Evolutionary conservation across 2,797 vertebrate species (phyloP).

Genomic region (Pseudomugil tenellus): DNA sequence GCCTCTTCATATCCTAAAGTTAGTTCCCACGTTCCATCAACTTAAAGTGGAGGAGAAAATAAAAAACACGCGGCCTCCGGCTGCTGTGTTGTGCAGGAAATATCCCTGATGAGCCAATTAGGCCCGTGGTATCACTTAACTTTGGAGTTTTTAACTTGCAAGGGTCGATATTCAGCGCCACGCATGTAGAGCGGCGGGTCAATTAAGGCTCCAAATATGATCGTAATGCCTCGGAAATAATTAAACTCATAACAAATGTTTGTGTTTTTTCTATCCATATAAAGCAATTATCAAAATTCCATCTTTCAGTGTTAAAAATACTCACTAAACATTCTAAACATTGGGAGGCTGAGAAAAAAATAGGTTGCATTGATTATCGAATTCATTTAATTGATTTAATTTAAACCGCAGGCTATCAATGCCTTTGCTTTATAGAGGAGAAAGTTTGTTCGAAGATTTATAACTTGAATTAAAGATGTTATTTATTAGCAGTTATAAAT

Average conservation of each 20-base stretch:
- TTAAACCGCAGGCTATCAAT: conserved; percentile 49
- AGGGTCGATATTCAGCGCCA: conserved; percentile 75
- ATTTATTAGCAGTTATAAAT: conserved; percentile 23
- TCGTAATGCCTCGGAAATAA: conserved; percentile 60
- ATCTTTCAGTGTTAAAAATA: conserved; percentile 38
- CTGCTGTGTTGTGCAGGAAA: conserved; percentile 66
- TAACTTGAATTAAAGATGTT: conserved; percentile 48
- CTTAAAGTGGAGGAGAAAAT: conserved; percentile 31
- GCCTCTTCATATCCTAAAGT: conserved; percentile 51
- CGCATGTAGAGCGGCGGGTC: conserved; percentile 62
- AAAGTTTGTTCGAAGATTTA: conserved; percentile 28
- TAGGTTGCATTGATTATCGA: conserved; percentile 52
- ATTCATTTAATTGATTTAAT: conserved; percentile 69
- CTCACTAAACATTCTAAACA: conserved; percentile 38
- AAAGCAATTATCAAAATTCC: conserved; percentile 52
- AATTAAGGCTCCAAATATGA: conserved; percentile 71
- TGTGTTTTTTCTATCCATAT: conserved; percentile 29
- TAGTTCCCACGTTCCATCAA: conserved; percentile 59
- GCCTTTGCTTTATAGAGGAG: conserved; percentile 32
- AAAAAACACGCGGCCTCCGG: conserved; percentile 62
- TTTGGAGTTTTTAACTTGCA: conserved; percentile 70
- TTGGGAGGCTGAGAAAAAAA: conserved; percentile 48
- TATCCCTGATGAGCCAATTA: conserved; percentile 79
- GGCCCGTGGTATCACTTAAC: conserved; percentile 72
- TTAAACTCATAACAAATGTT: conserved; percentile 51